phyloP scores from a whole-genome alignment of 2,888 invertebrate genomes.

The Amphipoea lucens region DNA sequence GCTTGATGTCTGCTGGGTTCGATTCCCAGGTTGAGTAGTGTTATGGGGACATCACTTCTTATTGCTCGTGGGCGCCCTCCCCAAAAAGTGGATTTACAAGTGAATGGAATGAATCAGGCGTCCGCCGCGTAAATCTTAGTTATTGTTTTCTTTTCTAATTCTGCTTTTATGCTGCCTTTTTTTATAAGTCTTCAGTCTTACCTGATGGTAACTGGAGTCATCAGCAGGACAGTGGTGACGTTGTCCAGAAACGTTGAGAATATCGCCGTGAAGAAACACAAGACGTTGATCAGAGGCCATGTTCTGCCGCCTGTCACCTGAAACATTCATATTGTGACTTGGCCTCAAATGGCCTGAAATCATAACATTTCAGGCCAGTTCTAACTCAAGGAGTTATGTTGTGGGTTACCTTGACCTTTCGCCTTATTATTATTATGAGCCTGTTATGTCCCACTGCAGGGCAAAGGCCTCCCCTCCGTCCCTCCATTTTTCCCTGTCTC shows the following conservation, averaged over 20 bases:
- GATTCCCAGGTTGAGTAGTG: background rate
- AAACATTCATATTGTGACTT: background rate
- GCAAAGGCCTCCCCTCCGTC: too few relatives aligned
- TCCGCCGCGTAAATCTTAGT: background rate
- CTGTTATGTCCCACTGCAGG: too few relatives aligned
- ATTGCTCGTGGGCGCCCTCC: background rate
- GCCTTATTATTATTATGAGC: too few relatives aligned
- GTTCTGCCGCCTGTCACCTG: constrained; percentile 95
- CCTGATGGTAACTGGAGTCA: constrained; percentile 94
- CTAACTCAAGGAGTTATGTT: too few relatives aligned
- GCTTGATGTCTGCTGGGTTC: background rate
- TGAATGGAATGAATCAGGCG: background rate
- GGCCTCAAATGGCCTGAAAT: too few relatives aligned
- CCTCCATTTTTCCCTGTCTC: too few relatives aligned
- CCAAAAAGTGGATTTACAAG: background rate
- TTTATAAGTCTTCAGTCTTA: constrained; percentile 10
- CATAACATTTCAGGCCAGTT: too few relatives aligned
- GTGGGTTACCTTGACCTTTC: too few relatives aligned
- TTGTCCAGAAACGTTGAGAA: constrained; percentile 96
- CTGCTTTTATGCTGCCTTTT: background rate
- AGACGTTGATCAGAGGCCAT: constrained; percentile 95
- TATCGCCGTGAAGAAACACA: constrained; percentile 94
- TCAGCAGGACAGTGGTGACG: constrained; percentile 96
- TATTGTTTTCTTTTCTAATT: background rate
- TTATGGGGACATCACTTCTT: background rate